Percentiles rank a stretch among this genome's conserved stretches.
Conservation (phyloP, 2,113 vertebrate species). For the Rhinoderma darwinii region DNA sequence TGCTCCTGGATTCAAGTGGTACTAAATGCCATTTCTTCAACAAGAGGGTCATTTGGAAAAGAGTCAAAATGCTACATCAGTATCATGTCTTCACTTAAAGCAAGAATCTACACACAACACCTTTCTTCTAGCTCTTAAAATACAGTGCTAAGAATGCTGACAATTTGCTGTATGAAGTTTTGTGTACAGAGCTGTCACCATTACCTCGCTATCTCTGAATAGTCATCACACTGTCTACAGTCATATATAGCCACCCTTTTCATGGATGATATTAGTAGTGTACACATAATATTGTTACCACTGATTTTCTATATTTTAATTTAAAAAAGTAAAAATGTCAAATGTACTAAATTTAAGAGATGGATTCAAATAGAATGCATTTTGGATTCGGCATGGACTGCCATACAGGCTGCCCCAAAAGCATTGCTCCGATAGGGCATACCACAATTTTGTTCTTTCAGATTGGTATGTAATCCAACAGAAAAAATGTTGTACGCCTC, state of each 20-base stretch:
- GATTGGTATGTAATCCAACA: too few relatives aligned
- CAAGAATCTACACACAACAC: conserved; percentile 42
- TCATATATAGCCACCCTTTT: neutral
- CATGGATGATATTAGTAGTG: neutral
- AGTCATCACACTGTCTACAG: conserved; percentile 64
- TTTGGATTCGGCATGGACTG: too few relatives aligned
- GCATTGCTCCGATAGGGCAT: too few relatives aligned
- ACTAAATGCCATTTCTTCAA: conserved; percentile 15
- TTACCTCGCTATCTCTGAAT: conserved; percentile 65
- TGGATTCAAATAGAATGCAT: too few relatives aligned
- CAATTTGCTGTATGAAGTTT: conserved; percentile 64
- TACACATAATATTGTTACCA: neutral
- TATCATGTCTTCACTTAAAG: conserved; percentile 46
- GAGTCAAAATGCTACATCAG: conserved; percentile 15
- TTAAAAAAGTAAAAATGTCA: neutral
- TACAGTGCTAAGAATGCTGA: conserved; percentile 73
- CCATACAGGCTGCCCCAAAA: too few relatives aligned
- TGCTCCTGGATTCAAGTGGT: neutral
- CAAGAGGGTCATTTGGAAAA: conserved; percentile 32
- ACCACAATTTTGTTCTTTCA: too few relatives aligned
- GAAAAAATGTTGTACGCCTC: too few relatives aligned
- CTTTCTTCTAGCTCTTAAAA: conserved; percentile 70
- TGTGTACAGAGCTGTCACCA: conserved; percentile 69
- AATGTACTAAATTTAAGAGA: neutral
- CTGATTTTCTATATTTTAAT: neutral